Conservation (phyloP, 2,888 invertebrate species). For the Eudasyphora cyanicolor region DNA sequence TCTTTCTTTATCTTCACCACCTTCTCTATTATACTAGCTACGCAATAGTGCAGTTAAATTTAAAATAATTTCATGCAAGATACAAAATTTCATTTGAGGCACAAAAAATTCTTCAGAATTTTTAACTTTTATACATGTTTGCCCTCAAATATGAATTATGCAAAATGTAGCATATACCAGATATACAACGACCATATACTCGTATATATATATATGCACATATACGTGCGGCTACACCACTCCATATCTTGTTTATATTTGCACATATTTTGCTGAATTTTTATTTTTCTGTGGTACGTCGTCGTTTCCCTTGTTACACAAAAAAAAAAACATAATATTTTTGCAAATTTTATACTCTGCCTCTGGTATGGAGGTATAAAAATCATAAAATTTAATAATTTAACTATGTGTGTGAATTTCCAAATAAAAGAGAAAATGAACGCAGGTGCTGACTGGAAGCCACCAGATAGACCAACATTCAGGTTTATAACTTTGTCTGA, state of each 20-base stretch:
- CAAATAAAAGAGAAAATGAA: not conserved
- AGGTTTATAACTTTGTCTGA: too few species aligned
- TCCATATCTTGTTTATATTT: not conserved
- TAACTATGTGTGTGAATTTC: not conserved
- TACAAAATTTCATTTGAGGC: not conserved
- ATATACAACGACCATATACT: too few species aligned
- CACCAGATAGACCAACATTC: not conserved
- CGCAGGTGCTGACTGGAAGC: not conserved
- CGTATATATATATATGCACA: too few species aligned
- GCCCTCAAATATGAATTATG: constrained; percentile 8
- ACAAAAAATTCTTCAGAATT: not conserved
- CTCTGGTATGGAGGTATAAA: not conserved
- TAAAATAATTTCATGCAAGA: not conserved
- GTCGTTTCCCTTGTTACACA: not conserved
- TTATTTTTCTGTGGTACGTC: not conserved
- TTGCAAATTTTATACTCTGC: not conserved
- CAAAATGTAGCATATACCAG: not conserved
- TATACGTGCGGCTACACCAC: not conserved
- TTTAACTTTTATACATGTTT: not conserved
- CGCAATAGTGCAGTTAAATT: too few species aligned
- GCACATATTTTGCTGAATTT: not conserved
- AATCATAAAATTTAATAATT: constrained; percentile 18
- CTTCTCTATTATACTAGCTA: too few species aligned
- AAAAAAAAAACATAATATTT: not conserved
- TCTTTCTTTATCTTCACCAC: too few species aligned